Percentiles rank a stretch among this genome's conserved stretches.
phyloP scores from a whole-genome alignment of 2,888 invertebrate species.

The Mythimna vitellina region DNA sequence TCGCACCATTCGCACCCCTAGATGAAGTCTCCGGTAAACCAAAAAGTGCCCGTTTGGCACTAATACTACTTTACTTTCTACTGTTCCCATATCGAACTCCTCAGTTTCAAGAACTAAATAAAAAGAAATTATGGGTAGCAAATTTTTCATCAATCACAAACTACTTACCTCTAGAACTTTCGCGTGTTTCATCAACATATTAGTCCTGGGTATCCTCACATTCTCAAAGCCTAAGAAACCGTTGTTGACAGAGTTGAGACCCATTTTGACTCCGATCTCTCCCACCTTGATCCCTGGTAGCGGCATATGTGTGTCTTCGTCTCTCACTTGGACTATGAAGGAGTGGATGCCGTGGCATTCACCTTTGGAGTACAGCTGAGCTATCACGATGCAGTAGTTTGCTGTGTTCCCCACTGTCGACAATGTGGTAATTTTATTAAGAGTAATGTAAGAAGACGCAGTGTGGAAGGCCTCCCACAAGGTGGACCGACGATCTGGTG shows the following conservation, averaged over 20 bases:
- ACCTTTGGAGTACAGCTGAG: slow-evolving; percentile 96
- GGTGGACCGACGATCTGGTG: too few relatives aligned
- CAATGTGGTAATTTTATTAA: not conserved
- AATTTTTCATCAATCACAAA: not conserved
- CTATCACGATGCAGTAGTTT: slow-evolving; percentile 97
- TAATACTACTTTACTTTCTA: too few relatives aligned
- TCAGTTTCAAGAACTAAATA: too few relatives aligned
- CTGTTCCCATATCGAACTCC: too few relatives aligned
- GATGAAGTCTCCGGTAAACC: too few relatives aligned
- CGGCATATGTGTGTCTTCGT: slow-evolving; percentile 96
- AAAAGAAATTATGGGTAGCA: too few relatives aligned
- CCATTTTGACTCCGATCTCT: slow-evolving; percentile 98
- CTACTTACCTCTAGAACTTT: slow-evolving; percentile 92
- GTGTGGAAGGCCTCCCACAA: too few relatives aligned
- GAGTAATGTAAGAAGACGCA: not conserved
- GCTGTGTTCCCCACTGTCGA: slow-evolving; percentile 97
- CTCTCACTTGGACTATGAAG: slow-evolving; percentile 97
- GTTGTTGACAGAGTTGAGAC: slow-evolving; percentile 97
- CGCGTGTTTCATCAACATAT: slow-evolving; percentile 98
- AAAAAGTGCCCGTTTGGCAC: too few relatives aligned
- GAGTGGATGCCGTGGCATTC: slow-evolving; percentile 96
- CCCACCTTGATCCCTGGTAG: slow-evolving; percentile 97
- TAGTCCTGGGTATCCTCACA: slow-evolving; percentile 95
- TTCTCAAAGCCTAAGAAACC: slow-evolving; percentile 97
- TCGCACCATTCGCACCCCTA: too few relatives aligned